Evolutionary conservation across 2,797 vertebrate genomes (phyloP).

Genomic region (Fistularia commersonii): DNA sequence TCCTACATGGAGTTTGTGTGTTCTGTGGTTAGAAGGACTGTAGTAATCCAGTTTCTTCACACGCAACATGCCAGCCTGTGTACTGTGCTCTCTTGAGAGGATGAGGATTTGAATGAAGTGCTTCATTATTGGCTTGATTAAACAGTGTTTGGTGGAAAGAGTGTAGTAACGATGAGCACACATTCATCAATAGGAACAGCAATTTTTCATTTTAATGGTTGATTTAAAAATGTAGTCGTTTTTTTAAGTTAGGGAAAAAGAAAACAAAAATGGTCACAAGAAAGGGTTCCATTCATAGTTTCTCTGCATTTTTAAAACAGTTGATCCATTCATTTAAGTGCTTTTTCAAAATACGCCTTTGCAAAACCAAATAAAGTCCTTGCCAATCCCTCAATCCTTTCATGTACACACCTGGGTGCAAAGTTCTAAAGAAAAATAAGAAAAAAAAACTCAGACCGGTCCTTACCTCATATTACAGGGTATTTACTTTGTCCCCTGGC

Average conservation of each 20-base stretch:
- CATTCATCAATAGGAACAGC: slow-evolving; percentile 21
- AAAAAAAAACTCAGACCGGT: slow-evolving; percentile 43
- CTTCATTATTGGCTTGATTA: slow-evolving; percentile 52
- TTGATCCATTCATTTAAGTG: slow-evolving; percentile 66
- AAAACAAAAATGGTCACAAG: slow-evolving; percentile 42
- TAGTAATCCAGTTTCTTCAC: slow-evolving; percentile 52
- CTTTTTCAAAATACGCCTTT: slow-evolving; percentile 60
- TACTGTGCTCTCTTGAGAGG: slow-evolving; percentile 24
- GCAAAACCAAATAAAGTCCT: slow-evolving; percentile 74
- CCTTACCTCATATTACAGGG: slow-evolving; percentile 66
- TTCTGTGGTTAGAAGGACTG: slow-evolving; percentile 46
- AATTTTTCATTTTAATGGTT: slow-evolving; percentile 31
- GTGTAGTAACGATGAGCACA: slow-evolving; percentile 22
- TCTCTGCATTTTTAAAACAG: slow-evolving; percentile 61
- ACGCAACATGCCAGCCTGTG: slow-evolving; percentile 43
- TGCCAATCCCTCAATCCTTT: slow-evolving; percentile 65
- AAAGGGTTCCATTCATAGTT: slow-evolving; percentile 75
- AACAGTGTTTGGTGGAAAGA: slow-evolving; percentile 25
- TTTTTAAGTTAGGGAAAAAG: slow-evolving; percentile 44
- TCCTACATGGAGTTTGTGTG: slow-evolving; percentile 52
- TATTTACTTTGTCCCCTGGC: slow-evolving; percentile 65
- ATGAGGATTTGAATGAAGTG: slow-evolving; percentile 56
- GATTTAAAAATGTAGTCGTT: slow-evolving; percentile 27
- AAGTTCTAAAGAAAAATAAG: slow-evolving; percentile 57
- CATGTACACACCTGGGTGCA: slow-evolving; percentile 76